phyloP scores from a whole-genome alignment of 2,797 vertebrate genomes.

The Hydrolagus colliei region DNA sequence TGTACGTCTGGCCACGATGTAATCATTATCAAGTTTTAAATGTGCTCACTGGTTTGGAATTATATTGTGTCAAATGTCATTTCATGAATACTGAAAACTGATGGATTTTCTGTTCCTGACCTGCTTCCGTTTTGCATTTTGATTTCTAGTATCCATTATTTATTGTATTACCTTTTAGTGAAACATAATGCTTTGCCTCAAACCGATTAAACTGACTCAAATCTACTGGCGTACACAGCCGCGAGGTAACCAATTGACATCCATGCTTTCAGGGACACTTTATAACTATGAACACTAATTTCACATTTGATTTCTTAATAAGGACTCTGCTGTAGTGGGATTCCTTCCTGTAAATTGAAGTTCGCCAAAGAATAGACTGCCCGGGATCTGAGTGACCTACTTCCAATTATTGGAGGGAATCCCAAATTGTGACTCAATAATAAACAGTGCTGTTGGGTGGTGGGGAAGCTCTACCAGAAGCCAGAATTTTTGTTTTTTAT shows the following conservation, averaged over 20 bases:
- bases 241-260: conserved; percentile 2
- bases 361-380: too few relatives aligned
- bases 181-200: not conserved
- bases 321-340: too few relatives aligned
- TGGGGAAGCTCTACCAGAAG: too few relatives aligned
- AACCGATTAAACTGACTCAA: conserved; percentile 13
- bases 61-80: not conserved
- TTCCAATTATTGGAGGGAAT: too few relatives aligned
- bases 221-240: not conserved
- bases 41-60: not conserved
- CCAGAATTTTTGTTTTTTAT: not conserved
- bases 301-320: too few relatives aligned
- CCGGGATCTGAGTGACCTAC: too few relatives aligned
- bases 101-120: not conserved
- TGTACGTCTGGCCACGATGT: not conserved
- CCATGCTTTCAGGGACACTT: not conserved
- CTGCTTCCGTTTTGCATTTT: conserved; percentile 24
- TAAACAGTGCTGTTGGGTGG: too few relatives aligned
- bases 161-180: not conserved
- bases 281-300: too few relatives aligned
- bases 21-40: not conserved
- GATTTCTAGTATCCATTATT: conserved; percentile 2
- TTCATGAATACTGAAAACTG: not conserved
- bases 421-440: too few relatives aligned
- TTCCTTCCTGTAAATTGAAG: too few relatives aligned